phyloP scores from a whole-genome alignment of 2,888 invertebrate species.

The Hirtodrosophila histrioides region DNA sequence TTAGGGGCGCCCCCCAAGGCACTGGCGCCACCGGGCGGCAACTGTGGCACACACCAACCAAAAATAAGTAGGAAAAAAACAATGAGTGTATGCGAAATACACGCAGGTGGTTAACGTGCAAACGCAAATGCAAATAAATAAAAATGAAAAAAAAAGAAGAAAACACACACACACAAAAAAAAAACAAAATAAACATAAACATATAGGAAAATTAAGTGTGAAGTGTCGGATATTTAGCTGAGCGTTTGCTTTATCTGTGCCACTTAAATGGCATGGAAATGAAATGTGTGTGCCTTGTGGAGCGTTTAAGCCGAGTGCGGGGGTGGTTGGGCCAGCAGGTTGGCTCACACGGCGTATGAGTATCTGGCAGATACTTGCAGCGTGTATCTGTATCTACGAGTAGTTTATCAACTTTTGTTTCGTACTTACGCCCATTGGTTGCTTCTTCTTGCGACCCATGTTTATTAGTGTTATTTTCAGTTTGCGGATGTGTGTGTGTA shows the following conservation, averaged over 20 bases:
- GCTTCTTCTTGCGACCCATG: constrained; percentile 69
- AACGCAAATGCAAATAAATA: constrained; percentile 55
- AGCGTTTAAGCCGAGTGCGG: constrained; percentile 51
- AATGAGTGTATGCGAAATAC: constrained; percentile 28
- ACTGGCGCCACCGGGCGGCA: constrained; percentile 58
- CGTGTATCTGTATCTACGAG: constrained; percentile 25
- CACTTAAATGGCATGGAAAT: constrained; percentile 64
- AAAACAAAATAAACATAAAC: constrained; percentile 57
- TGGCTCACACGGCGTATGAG: constrained; percentile 1
- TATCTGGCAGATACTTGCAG: constrained; percentile 29
- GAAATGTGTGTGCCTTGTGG: constrained; percentile 44
- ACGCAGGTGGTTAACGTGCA: constrained; percentile 36
- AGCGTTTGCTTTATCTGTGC: constrained; percentile 37
- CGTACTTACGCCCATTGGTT: constrained; percentile 69
- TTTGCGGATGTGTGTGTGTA: constrained; percentile 14
- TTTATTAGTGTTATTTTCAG: constrained; percentile 12
- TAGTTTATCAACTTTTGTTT: constrained; percentile 39
- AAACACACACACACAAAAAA: constrained; percentile 10
- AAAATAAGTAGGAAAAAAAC: constrained; percentile 1
- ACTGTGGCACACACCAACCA: constrained; percentile 33
- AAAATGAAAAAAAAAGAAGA: constrained; percentile 19
- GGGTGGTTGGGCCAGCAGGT: constrained; percentile 1
- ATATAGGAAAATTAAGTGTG: constrained; percentile 73
- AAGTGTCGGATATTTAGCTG: constrained; percentile 54
- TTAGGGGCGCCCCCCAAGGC: constrained; percentile 50